Evolutionary conservation across 2,797 vertebrate genomes (phyloP).

Genomic region (Chelon auratus): DNA sequence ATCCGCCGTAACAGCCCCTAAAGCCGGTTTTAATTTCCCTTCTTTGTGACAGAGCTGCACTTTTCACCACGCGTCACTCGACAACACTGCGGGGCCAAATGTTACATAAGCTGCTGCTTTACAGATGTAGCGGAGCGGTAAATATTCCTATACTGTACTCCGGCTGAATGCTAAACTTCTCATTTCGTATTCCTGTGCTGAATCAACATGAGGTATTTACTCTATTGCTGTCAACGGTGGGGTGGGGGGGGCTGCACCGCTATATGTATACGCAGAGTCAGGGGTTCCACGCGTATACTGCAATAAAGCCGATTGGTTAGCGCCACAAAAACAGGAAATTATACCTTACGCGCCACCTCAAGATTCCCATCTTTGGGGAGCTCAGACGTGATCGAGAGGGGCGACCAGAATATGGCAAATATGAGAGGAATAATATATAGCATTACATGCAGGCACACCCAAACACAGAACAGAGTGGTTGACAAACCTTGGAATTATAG

Average conservation of each 20-base stretch:
- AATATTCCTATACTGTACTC: slow-evolving; percentile 45
- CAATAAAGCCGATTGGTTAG: slow-evolving; percentile 23
- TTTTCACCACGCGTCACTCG: slow-evolving; percentile 36
- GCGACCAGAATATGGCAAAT: not conserved
- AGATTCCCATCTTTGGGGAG: not conserved
- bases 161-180: slow-evolving; percentile 41
- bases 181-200: slow-evolving; percentile 40
- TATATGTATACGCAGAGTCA: slow-evolving; percentile 32
- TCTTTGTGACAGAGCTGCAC: slow-evolving; percentile 32
- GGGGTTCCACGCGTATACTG: slow-evolving; percentile 16
- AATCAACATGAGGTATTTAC: slow-evolving; percentile 22
- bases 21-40: slow-evolving; percentile 59
- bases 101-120: slow-evolving; percentile 65
- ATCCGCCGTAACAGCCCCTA: slow-evolving; percentile 43
- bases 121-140: slow-evolving; percentile 57
- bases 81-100: slow-evolving; percentile 36
- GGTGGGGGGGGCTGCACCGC: not conserved
- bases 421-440: slow-evolving; percentile 14
- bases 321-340: slow-evolving; percentile 35
- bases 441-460: slow-evolving; percentile 13
- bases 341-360: slow-evolving; percentile 17
- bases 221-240: slow-evolving; percentile 9
- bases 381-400: not conserved
- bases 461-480: slow-evolving; percentile 6
- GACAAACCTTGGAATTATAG: slow-evolving; percentile 33